Evolutionary conservation across 2,888 invertebrate genomes (phyloP), one percentile per base, ranked within the genome.

Genomic region (Platycheirus albimanus): DNA sequence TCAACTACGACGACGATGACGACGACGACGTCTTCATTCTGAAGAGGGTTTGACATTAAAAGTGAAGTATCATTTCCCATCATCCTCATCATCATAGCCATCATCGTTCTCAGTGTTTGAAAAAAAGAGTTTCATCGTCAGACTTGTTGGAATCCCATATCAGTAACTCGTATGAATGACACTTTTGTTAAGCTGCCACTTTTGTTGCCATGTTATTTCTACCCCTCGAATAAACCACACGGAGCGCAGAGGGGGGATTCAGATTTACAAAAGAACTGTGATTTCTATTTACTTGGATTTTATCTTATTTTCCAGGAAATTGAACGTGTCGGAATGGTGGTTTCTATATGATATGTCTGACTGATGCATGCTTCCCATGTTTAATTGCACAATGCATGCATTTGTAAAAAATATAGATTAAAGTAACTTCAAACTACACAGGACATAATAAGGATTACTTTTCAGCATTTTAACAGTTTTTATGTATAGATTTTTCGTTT

Each of bases 1-100:
- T 76, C 70, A 71, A 71, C 30, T 17, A 58, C 56, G 49, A 71
- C 36, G 19, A 58, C 30, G 13, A n/a, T n/a, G n/a, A 66, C 17
- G 33, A 63, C 45, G 36, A 56, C n/a, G 11, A 52, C 45, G 51
- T 75, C 56, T 71, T 70, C 49, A 24, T 66, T 61, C 45, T 76
- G 80, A 76, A 76, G 80, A 81, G 70, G 80, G 80, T 76, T 54
- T 70, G 76, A 58, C 80, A 80, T 76, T 66, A 70, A 63, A 61
- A 61, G 71, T 66, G 76, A 76, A 70, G 76, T 58, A 47, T 61
- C 58, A 81, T 76, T 76, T 76, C 74, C 70, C 66, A 75, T 77
- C 54, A 54, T 47, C 52, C 28, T 61, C 45, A 63, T 36, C 74
- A 47, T 56, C 56, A 38, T 38, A 20, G 36, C n/a, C 36, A 41